Conservation (phyloP, 2,113 vertebrate genomes). For the Glaucidium brasilianum region DNA sequence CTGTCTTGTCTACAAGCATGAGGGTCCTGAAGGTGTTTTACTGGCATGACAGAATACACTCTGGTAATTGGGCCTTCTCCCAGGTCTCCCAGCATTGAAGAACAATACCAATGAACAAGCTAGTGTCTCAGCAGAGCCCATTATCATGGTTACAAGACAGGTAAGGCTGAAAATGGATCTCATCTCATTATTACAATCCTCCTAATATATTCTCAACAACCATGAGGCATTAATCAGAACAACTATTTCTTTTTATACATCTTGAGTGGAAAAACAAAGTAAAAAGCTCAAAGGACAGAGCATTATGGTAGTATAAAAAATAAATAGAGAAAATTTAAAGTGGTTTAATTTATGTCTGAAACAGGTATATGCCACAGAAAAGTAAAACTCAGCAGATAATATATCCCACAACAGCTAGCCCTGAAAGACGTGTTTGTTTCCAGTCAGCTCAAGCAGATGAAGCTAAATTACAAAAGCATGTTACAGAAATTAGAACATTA, state of each 20-base stretch:
- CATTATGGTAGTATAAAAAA: background rate
- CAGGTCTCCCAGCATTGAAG: background rate
- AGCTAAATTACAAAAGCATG: background rate
- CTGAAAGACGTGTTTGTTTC: background rate
- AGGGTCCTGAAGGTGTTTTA: background rate
- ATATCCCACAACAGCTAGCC: background rate
- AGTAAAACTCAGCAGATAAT: background rate
- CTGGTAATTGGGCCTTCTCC: background rate
- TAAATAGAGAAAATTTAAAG: background rate
- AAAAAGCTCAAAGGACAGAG: background rate
- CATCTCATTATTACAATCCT: background rate
- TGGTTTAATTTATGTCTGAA: background rate
- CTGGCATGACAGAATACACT: background rate
- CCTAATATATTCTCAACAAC: background rate
- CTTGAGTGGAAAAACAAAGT: background rate
- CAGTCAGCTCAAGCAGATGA: background rate
- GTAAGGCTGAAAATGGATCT: background rate
- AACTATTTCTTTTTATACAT: background rate
- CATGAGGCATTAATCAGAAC: background rate
- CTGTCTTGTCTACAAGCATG: background rate
- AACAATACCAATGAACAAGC: background rate
- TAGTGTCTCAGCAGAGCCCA: background rate
- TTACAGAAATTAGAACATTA: background rate
- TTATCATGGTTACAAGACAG: background rate
- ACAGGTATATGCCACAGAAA: background rate